Conservation (phyloP, 1,140 invertebrate species). For the Brachionus calyciflorus region DNA sequence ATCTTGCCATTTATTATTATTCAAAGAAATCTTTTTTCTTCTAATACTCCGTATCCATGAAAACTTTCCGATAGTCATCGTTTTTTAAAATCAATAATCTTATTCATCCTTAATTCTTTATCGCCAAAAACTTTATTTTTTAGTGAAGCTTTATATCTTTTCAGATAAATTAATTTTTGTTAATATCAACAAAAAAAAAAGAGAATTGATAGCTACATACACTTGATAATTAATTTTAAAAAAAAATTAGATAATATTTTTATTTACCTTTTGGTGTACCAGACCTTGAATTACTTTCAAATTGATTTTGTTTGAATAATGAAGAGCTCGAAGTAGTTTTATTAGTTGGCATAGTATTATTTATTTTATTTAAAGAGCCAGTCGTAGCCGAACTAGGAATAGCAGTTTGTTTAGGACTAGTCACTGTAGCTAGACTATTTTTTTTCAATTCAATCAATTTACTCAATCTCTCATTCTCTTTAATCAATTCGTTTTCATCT, state of each 20-base stretch:
- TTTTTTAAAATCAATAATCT: no score
- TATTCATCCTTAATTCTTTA: no score
- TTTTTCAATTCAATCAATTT: constrained; percentile 23
- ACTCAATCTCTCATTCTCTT: constrained; percentile 12
- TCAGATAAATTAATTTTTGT: no score
- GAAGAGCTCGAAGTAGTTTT: neutral
- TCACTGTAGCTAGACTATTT: neutral
- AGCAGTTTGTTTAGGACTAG: neutral
- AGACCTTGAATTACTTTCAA: neutral
- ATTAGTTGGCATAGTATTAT: neutral
- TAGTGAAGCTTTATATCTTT: no score
- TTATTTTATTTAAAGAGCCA: neutral
- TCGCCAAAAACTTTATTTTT: no score
- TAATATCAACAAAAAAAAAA: no score
- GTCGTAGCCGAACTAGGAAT: neutral
- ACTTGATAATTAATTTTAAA: no score
- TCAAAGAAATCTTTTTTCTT: no score
- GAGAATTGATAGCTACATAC: no score
- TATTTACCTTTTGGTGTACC: constrained; percentile 31
- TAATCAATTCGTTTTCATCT: constrained; percentile 44
- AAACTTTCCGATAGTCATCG: no score
- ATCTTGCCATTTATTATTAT: no score
- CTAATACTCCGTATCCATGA: no score
- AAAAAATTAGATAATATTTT: neutral
- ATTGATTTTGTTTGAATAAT: neutral